Base-by-base conservation (phyloP, 1,140 invertebrate species). In the Ceratosolen solmsi region DNA sequence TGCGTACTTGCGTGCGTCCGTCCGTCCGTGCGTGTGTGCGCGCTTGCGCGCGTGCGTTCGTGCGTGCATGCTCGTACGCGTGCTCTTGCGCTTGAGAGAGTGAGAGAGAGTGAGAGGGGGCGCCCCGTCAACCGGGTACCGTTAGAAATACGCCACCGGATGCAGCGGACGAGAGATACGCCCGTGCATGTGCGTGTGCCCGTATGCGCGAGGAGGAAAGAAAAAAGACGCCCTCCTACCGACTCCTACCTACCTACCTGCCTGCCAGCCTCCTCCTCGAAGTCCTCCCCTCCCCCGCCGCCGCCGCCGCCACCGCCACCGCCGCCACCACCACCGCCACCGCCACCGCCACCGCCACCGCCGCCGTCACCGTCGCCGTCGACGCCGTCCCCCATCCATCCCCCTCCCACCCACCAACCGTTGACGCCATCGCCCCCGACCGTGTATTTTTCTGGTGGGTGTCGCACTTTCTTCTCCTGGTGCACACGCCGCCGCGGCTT, bases 81-180 rank as follows among this genome's bases (percentile, higher is more conserved):
- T n/a, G n/a, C n/a, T n/a, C n/a, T n/a, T n/a, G n/a, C n/a, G n/a
- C n/a, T n/a, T 36, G 60, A 22, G 46, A 68, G 58, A 51, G 17
- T 46, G 60, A 49, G 58, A 78, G 63, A 78, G 63, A 25, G 60
- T 51, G 27, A 54, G 41, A 58, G 49, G 13, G 13, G 25, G 7
- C 46, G 46, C 30, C 33, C 17, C 58, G 72, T 41, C 49, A n/a
- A 46, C 65, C n/a, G 36, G 54, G 79, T 81, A 81, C 79, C 79
- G 79, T 81, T 81, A 81, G 79, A 81, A 75, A 56, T 75, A 51
- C 70, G 70, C 79, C 79, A 75, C 79, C 72, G 79, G 79, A 80
- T 73, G 70, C 70, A 38, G 25, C 30, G 54, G 30, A 5, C 33
- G 60, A 54, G 41, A 54, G 20, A 22, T 54, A 22, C 36, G 36